Evolutionary conservation across 2,113 vertebrate genomes (phyloP).

Genomic region (Silurus asotus): DNA sequence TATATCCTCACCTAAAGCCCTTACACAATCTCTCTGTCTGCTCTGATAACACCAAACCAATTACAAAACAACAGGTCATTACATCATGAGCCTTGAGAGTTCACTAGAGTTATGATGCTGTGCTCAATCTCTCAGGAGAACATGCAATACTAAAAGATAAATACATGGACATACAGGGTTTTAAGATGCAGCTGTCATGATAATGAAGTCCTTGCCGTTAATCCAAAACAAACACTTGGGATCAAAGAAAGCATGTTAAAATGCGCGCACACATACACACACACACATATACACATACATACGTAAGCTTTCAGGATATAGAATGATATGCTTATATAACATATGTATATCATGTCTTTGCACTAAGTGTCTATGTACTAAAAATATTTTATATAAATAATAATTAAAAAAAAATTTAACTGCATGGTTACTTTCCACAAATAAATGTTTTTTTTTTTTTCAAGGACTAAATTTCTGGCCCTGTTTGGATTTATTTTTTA

Average conservation of each 20-base stretch:
- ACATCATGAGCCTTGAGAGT: conserved; percentile 44
- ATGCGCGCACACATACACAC: background rate
- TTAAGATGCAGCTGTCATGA: conserved; percentile 57
- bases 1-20: conserved; percentile 20
- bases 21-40: background rate
- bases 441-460: background rate
- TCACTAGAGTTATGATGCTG: conserved; percentile 43
- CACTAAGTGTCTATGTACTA: too few relatives aligned
- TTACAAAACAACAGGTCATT: conserved; percentile 40
- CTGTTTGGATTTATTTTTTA: background rate
- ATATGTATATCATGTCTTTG: background rate
- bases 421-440: background rate
- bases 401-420: background rate
- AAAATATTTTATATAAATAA: background rate
- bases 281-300: background rate
- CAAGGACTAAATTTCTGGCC: background rate
- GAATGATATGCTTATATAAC: background rate
- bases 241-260: conserved; percentile 39
- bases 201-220: conserved; percentile 60
- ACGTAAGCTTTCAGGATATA: background rate
- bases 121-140: conserved; percentile 47
- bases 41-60: conserved; percentile 29
- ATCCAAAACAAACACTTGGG: conserved; percentile 51
- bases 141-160: conserved; percentile 48
- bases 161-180: conserved; percentile 50